phyloP scores from a whole-genome alignment of 2,797 vertebrate species.

The Podarcis siculus region DNA sequence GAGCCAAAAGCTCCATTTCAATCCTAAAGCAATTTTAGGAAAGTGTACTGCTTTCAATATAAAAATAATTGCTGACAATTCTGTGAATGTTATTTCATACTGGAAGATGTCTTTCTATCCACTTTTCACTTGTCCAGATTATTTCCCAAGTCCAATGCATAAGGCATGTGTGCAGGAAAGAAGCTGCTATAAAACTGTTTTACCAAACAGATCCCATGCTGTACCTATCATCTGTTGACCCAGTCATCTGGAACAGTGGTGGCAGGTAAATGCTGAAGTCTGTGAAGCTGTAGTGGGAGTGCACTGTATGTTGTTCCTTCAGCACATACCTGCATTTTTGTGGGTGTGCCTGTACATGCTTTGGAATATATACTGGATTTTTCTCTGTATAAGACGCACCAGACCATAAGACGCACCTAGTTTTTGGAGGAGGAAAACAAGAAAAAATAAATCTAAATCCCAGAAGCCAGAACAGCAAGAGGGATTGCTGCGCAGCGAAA shows the following conservation, averaged over 20 bases:
- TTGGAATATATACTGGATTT: no score
- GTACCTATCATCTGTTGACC: background rate
- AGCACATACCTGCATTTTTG: background rate
- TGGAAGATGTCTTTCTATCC: background rate
- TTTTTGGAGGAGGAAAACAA: no score
- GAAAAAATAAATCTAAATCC: no score
- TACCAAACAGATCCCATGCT: background rate
- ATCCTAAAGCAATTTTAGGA: background rate
- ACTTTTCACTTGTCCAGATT: background rate
- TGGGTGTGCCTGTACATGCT: background rate
- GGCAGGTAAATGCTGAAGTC: background rate
- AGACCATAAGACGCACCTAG: no score
- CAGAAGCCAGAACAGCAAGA: no score
- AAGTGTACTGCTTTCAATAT: background rate
- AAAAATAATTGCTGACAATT: background rate
- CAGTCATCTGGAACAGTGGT: background rate
- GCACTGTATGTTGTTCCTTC: background rate
- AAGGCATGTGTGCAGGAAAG: background rate
- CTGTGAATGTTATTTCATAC: background rate
- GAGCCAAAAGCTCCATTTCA: constrained; percentile 7
- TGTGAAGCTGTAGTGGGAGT: background rate
- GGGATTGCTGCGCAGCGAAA: no score
- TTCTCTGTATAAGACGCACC: no score
- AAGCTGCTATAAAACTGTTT: background rate
- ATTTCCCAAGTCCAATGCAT: background rate